phyloP scores from a whole-genome alignment of 2,797 vertebrate genomes.

The Micrastur ruficollis region DNA sequence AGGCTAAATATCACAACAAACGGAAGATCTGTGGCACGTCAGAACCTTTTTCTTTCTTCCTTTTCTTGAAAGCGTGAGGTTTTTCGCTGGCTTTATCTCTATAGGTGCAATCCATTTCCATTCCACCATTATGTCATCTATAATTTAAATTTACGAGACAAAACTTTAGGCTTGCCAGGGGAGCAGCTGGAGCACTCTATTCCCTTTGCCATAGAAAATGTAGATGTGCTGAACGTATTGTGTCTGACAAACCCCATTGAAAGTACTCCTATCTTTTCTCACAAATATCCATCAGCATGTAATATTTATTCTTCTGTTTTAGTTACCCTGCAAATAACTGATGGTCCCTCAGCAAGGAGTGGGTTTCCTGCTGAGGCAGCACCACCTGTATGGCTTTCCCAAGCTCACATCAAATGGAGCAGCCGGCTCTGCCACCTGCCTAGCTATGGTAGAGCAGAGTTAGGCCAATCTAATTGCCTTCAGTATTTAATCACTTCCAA shows the following conservation, averaged over 20 bases:
- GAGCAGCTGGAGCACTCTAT: conserved; percentile 73
- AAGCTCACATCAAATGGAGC: neutral
- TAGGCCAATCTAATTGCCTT: neutral
- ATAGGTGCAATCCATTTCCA: conserved; percentile 74
- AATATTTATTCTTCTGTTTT: conserved; percentile 76
- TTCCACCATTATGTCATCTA: conserved; percentile 73
- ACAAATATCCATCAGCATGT: conserved; percentile 76
- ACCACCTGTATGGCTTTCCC: conserved; percentile 31
- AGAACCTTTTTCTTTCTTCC: conserved; percentile 50
- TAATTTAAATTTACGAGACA: conserved; percentile 78
- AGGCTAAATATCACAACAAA: conserved; percentile 71
- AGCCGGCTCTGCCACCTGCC: neutral
- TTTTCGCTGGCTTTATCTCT: conserved; percentile 70
- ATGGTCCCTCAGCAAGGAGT: conserved; percentile 46
- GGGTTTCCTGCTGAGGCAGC: conserved; percentile 61
- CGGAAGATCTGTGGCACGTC: conserved; percentile 36
- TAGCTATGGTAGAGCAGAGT: neutral
- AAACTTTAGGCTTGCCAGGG: conserved; percentile 72
- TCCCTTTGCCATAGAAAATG: conserved; percentile 69
- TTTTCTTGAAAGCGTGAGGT: conserved; percentile 49
- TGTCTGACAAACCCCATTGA: conserved; percentile 67
- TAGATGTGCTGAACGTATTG: conserved; percentile 60
- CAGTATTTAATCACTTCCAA: neutral
- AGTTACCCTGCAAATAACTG: conserved; percentile 67
- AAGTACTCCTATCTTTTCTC: conserved; percentile 64